Evolutionary conservation across 2,888 invertebrate species (phyloP), one percentile per base, ranked within the genome.

Genomic region (Hemistola chrysoprasaria): DNA sequence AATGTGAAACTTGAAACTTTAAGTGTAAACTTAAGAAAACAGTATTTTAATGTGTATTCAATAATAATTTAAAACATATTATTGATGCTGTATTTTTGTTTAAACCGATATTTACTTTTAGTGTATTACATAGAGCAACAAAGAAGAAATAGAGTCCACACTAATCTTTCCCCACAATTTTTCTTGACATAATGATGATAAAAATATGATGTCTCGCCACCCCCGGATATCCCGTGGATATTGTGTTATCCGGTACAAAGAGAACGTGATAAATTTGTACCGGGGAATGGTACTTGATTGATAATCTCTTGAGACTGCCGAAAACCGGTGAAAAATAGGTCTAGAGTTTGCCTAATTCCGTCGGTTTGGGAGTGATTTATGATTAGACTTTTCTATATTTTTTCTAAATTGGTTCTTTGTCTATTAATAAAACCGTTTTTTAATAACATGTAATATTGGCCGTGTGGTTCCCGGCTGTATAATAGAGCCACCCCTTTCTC

Each of bases 141-240:
- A 21, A 6, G 11, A 8, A 4, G 10, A 22, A 11, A 23, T 11
- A 7, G 10, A 33, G 45, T 69, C 84, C 72, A 70, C 34, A 53
- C 23, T 63, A 66, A 43, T 22, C 46, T 47, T 47, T 49, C 59
- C 37, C 24, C 11, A 41, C 39, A 51, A 6, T 69, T 78, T 80
- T 79, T 79, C 64, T 80, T 82, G 78, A 82, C 80, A 78, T 85
- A 85, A 84, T 86, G 82, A 86, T 86, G 83, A 86, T 88, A 87
- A 87, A 87, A 87, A 86, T 87, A 86, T 87, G 83, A 86, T 82
- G 85, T 86, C 70, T 72, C 71, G 61, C 72, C 59, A 74, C 87
- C 87, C 86, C 77, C 76, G 86, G 87, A 87, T 85, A 75, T 87
- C 87, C 85, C 78, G 56, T 78, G 86, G 85, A 87, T 86, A 86